phyloP scores from a whole-genome alignment of 2,888 invertebrate genomes.

The Hedychridium roseum region DNA sequence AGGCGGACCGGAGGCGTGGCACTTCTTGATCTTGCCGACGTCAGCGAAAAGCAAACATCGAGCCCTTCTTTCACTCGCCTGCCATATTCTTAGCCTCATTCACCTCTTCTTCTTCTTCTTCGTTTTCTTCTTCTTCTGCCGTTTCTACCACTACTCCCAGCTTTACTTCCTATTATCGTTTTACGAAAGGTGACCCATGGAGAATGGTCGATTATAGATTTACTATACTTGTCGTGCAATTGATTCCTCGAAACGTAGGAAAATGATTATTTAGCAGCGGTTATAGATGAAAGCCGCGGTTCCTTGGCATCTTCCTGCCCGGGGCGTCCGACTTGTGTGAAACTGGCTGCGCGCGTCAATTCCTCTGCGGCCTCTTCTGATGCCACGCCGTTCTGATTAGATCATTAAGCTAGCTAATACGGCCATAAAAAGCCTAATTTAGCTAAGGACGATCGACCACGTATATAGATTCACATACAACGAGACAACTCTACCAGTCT shows the following conservation, averaged over 20 bases:
- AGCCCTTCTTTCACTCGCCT: too few species aligned
- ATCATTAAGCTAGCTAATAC: constrained; percentile 58
- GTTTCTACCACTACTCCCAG: constrained; percentile 4
- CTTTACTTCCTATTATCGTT: constrained; percentile 1
- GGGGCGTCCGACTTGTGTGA: constrained; percentile 49
- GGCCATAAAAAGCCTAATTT: constrained; percentile 49
- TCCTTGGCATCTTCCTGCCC: constrained; percentile 31
- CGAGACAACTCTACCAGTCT: too few species aligned
- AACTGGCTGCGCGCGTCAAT: constrained; percentile 40
- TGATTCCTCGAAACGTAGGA: too few species aligned
- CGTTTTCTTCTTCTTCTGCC: constrained; percentile 17
- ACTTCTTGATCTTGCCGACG: constrained; percentile 59
- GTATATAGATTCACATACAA: too few species aligned
- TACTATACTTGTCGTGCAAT: too few species aligned
- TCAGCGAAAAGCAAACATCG: constrained; percentile 49
- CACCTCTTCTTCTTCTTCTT: constrained; percentile 19
- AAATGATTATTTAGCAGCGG: too few species aligned
- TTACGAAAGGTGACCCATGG: too few species aligned
- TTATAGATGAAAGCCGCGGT: constrained; percentile 46
- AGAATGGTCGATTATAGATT: too few species aligned
- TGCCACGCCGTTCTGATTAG: constrained; percentile 54
- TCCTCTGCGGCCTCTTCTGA: constrained; percentile 39
- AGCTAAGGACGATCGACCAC: constrained; percentile 51
- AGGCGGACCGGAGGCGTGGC: constrained; percentile 62
- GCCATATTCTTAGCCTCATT: constrained; percentile 22